Conservation (phyloP, 2,888 invertebrate genomes). For the Phorcus lineatus region DNA sequence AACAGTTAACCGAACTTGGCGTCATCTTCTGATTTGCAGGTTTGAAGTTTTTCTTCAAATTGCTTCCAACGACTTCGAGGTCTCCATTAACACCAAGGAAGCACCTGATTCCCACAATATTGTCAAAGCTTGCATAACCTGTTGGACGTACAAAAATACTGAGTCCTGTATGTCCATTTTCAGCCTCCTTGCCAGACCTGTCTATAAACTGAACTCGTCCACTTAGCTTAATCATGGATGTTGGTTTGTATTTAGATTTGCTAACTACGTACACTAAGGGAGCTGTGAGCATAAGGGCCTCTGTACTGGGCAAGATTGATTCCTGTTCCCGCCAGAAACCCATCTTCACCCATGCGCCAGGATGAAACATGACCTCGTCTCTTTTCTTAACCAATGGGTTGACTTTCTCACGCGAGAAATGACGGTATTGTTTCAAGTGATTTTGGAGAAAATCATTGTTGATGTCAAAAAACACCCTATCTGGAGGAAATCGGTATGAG, state of each 20-base stretch:
- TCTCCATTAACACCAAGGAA: constrained; percentile 65
- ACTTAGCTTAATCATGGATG: constrained; percentile 48
- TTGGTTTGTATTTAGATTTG: constrained; percentile 59
- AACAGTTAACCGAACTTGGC: constrained; percentile 61
- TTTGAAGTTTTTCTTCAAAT: constrained; percentile 47
- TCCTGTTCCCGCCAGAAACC: constrained; percentile 64
- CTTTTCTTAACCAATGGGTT: constrained; percentile 53
- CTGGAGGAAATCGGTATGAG: constrained; percentile 61
- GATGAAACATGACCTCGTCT: constrained; percentile 60
- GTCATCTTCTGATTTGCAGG: constrained; percentile 55
- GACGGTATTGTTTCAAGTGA: constrained; percentile 52
- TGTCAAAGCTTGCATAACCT: constrained; percentile 59
- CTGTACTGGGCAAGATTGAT: constrained; percentile 65
- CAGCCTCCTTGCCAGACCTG: constrained; percentile 49
- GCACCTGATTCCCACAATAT: constrained; percentile 63
- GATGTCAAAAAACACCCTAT: constrained; percentile 61
- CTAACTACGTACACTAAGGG: constrained; percentile 64
- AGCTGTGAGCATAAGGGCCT: constrained; percentile 58
- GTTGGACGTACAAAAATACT: constrained; percentile 63
- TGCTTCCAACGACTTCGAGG: constrained; percentile 53
- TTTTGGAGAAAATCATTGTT: constrained; percentile 49
- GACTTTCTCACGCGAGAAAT: constrained; percentile 55
- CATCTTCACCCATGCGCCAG: constrained; percentile 68
- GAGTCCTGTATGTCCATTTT: constrained; percentile 57
- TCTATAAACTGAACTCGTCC: constrained; percentile 65